These are phyloP conservation scores for Cyrtonyx montezumae DNA, from an alignment of 2,113 vertebrate genomes.

Conservation along the genomic window DNA sequence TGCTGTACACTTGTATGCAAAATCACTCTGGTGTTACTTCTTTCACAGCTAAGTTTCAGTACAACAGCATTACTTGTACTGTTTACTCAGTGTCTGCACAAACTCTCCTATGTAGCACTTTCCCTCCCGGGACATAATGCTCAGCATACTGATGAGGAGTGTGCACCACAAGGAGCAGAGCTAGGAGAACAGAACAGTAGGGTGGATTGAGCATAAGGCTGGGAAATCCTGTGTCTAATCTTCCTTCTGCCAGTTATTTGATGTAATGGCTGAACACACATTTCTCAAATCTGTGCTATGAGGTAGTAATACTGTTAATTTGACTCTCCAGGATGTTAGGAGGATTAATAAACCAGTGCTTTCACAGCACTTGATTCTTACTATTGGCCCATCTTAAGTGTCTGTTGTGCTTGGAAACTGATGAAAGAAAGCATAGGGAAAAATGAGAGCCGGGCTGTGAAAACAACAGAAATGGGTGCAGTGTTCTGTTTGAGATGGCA, in stretches of 20 bases:
- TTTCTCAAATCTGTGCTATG: background rate
- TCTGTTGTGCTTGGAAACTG: background rate
- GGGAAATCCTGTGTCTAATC: background rate
- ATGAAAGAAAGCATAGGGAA: background rate
- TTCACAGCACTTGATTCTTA: background rate
- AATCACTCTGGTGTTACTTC: background rate
- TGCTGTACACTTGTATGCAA: background rate
- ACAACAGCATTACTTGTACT: slow-evolving; percentile 21
- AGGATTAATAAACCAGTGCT: background rate
- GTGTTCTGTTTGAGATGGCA: background rate
- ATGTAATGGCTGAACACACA: background rate
- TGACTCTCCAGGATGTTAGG: background rate
- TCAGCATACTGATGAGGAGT: slow-evolving; percentile 60
- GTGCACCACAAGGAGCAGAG: background rate
- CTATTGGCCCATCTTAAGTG: background rate
- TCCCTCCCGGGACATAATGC: slow-evolving; percentile 6
- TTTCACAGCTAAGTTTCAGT: background rate
- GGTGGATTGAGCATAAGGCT: background rate
- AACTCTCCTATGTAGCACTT: slow-evolving; percentile 30
- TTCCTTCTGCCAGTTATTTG: slow-evolving; percentile 4
- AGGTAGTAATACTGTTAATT: background rate
- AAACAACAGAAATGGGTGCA: background rate
- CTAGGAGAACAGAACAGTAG: background rate
- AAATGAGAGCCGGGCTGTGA: background rate
- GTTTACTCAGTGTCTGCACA: slow-evolving; percentile 41